Base-by-base conservation (phyloP, 2,888 invertebrate species). In the Acleris emargana region DNA sequence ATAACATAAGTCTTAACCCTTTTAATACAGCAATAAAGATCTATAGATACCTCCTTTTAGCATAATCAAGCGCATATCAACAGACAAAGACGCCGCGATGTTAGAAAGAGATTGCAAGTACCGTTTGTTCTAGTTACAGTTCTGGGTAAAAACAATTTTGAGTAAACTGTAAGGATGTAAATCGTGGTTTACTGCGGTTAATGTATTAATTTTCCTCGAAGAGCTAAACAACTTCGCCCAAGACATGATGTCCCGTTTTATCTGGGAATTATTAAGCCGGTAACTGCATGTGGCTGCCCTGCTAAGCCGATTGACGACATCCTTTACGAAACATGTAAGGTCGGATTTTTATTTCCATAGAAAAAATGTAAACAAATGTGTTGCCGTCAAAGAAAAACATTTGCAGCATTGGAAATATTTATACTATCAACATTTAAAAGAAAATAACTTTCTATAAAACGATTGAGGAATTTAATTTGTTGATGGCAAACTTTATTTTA, bases 131-230 rank as follows among this genome's bases (percentile, higher is more conserved):
- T 47, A 61, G 52, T 52, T 66, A 47, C 25, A 32, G 7, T 66
- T 66, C 61, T 18, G 38, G 20, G 66, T 50, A 64, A 42, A 62
- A 47, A 38, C 57, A 52, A 66, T 66, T 66, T 66, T 61, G 51
- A 55, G 43, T 60, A 18, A 55, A 60, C 22, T 43, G 17, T 45
- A 55, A 54, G 45, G 47, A 49, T 53, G 51, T 45, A 50, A 51
- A 57, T 43, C 54, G 51, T 47, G 58, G 58, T 50, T 58, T 43
- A 50, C 13, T 7, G 25, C 18, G 6, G 20, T 58, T 54, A 50
- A 59, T 51, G 50, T 64, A 64, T 58, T 38, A 17, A 17, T 28
- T 28, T 64, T 60, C 59, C 28, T 5, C 32, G 54, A 60, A 64
- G 16, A 16, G 11, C 17, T 20, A 25, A 58, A 17, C 52, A 11